Evolutionary conservation across 2,888 invertebrate genomes (phyloP).

Genomic region (Drosophila fulvimacula): DNA sequence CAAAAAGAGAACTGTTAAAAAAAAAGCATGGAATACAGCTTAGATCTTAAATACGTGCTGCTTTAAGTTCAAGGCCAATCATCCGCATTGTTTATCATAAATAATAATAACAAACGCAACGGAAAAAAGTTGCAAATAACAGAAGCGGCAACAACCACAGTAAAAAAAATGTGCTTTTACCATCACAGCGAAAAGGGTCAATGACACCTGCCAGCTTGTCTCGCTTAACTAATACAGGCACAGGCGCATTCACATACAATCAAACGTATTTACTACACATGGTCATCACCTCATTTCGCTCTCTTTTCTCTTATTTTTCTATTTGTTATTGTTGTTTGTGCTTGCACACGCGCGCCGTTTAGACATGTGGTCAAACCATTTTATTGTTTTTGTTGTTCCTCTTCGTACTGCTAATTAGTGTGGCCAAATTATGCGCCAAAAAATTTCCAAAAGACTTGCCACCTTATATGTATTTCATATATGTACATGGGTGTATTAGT

Average conservation of each 20-base stretch:
- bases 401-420: constrained; percentile 69
- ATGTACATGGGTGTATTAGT: constrained; percentile 7
- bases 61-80: constrained; percentile 78
- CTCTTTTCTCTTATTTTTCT: constrained; percentile 36
- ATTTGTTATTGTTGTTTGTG: constrained; percentile 19
- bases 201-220: constrained; percentile 78
- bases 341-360: constrained; percentile 60
- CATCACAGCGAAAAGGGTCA: constrained; percentile 74
- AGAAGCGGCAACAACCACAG: constrained; percentile 45
- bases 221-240: constrained; percentile 58
- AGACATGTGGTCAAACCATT: constrained; percentile 71
- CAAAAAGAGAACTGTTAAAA: constrained; percentile 52
- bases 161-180: constrained; percentile 53
- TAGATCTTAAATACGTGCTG: constrained; percentile 62
- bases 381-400: constrained; percentile 37
- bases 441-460: constrained; percentile 59
- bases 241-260: constrained; percentile 14
- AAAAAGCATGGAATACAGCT: constrained; percentile 42
- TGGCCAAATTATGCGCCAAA: constrained; percentile 75
- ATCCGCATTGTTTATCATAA: constrained; percentile 48
- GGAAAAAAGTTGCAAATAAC: constrained; percentile 50
- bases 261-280: constrained; percentile 22
- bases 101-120: constrained; percentile 57
- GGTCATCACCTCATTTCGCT: constrained; percentile 59
- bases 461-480: constrained; percentile 32